These are phyloP conservation scores for Zaprionus ornatus DNA, from an alignment of 1,140 invertebrate genomes.

Conservation along the genomic window DNA sequence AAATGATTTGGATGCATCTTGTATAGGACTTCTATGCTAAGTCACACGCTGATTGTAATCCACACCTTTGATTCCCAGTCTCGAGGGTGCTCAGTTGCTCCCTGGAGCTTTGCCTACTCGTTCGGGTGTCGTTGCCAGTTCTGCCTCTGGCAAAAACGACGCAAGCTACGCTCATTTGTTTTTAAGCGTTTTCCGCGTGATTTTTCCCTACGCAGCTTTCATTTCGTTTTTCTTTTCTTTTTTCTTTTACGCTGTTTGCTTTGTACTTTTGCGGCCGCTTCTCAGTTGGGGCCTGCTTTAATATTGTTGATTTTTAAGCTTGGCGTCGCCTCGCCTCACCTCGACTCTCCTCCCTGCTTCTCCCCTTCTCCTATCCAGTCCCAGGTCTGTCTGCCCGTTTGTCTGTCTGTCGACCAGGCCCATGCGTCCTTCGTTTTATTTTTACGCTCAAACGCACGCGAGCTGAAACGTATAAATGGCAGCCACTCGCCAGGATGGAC, in stretches of 20 bases:
- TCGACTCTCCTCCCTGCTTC: not conserved
- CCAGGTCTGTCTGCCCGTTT: constrained; percentile 7
- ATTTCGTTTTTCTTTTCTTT: constrained; percentile 31
- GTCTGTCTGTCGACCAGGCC: constrained; percentile 1
- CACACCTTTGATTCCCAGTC: constrained; percentile 65
- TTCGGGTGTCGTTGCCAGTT: not conserved
- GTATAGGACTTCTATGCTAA: constrained; percentile 10
- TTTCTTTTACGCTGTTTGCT: constrained; percentile 12
- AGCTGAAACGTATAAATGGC: constrained; percentile 81
- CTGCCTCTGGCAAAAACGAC: constrained; percentile 6
- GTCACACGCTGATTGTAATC: constrained; percentile 44
- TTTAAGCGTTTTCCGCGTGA: constrained; percentile 60
- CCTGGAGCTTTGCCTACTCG: constrained; percentile 47
- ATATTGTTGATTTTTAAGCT: constrained; percentile 78
- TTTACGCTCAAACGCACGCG: constrained; percentile 79
- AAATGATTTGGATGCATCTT: constrained; percentile 4
- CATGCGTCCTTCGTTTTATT: constrained; percentile 73
- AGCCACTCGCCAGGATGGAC: constrained; percentile 39
- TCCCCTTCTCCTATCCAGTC: constrained; percentile 3
- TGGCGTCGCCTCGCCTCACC: constrained; percentile 14
- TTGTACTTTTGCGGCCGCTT: constrained; percentile 37
- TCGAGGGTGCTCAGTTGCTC: constrained; percentile 36
- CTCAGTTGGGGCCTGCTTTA: constrained; percentile 54
- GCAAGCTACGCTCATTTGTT: constrained; percentile 65
- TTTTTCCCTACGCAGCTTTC: constrained; percentile 51